Conservation (phyloP, 2,888 invertebrate species). For the Nemotelus pantherinus region DNA sequence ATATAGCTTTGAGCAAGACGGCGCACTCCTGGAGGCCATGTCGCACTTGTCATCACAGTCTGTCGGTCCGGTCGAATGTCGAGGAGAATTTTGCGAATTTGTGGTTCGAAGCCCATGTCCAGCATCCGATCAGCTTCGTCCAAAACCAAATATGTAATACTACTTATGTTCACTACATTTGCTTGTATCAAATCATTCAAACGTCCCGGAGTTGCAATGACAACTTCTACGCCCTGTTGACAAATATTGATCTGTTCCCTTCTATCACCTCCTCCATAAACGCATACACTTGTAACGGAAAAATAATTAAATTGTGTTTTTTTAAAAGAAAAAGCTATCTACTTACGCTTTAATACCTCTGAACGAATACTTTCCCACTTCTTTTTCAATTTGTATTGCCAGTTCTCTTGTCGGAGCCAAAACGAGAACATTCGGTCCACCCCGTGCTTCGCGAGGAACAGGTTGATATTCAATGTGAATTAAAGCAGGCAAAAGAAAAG, state of each 20-base stretch:
- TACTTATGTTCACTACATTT: constrained; percentile 76
- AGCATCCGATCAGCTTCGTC: constrained; percentile 94
- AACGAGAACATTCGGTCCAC: constrained; percentile 86
- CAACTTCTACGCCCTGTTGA: constrained; percentile 86
- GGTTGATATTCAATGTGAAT: constrained; percentile 91
- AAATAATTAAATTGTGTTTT: no score
- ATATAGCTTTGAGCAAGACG: constrained; percentile 87
- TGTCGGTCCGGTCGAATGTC: constrained; percentile 89
- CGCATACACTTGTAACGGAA: constrained; percentile 72
- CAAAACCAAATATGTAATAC: constrained; percentile 87
- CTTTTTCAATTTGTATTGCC: constrained; percentile 91
- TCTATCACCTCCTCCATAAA: constrained; percentile 91
- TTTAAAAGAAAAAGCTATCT: not conserved
- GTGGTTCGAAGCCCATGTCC: constrained; percentile 88
- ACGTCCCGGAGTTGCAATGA: constrained; percentile 94
- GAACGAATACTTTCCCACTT: constrained; percentile 89
- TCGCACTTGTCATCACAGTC: constrained; percentile 97
- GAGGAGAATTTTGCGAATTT: constrained; percentile 83
- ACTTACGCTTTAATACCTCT: constrained; percentile 83
- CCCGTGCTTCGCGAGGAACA: constrained; percentile 74
- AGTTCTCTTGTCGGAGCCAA: constrained; percentile 94
- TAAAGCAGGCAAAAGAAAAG: constrained; percentile 90
- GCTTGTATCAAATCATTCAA: constrained; percentile 87
- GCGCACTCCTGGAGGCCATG: constrained; percentile 91
- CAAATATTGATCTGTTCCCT: constrained; percentile 80